A percentile compares a stretch with the other conserved stretches of the same genome.
Evolutionary conservation across 2,888 invertebrate genomes (phyloP).

Genomic region (Dasypogon diadema): DNA sequence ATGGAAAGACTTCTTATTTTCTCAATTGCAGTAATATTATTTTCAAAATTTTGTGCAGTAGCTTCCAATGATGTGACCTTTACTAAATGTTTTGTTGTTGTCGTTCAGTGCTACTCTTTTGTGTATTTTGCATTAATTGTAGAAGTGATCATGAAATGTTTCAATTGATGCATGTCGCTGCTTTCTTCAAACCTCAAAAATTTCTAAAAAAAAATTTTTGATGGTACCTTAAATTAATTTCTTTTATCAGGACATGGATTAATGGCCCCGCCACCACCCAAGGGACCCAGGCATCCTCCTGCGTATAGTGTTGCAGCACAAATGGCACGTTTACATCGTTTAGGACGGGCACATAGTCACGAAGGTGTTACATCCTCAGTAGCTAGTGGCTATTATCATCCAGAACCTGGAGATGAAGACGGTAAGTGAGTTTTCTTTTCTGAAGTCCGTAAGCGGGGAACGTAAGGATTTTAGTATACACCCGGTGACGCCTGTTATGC

Average conservation of each 20-base stretch:
- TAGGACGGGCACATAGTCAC: slow-evolving; percentile 87
- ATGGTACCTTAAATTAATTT: no score
- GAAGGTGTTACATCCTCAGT: slow-evolving; percentile 78
- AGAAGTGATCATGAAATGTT: no score
- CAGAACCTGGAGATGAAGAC: slow-evolving; percentile 57
- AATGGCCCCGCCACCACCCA: slow-evolving; percentile 57
- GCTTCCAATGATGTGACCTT: no score
- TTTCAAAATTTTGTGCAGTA: no score
- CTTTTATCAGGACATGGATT: slow-evolving; percentile 49
- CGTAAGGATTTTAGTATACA: not conserved
- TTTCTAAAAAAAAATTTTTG: no score
- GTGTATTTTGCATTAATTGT: no score
- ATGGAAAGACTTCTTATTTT: no score
- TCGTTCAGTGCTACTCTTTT: no score
- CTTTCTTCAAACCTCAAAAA: no score
- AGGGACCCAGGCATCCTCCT: slow-evolving; percentile 73
- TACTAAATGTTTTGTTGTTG: no score
- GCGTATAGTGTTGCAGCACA: slow-evolving; percentile 89
- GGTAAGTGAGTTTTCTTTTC: slow-evolving; percentile 53
- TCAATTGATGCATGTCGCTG: no score
- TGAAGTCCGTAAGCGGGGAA: not conserved
- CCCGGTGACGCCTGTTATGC: not conserved
- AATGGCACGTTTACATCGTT: slow-evolving; percentile 84
- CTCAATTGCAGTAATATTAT: no score
- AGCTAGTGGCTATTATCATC: slow-evolving; percentile 53